Evolutionary conservation across 2,113 vertebrate genomes (phyloP), one percentile per base, ranked within the genome.

Genomic region (Caranx ignobilis): DNA sequence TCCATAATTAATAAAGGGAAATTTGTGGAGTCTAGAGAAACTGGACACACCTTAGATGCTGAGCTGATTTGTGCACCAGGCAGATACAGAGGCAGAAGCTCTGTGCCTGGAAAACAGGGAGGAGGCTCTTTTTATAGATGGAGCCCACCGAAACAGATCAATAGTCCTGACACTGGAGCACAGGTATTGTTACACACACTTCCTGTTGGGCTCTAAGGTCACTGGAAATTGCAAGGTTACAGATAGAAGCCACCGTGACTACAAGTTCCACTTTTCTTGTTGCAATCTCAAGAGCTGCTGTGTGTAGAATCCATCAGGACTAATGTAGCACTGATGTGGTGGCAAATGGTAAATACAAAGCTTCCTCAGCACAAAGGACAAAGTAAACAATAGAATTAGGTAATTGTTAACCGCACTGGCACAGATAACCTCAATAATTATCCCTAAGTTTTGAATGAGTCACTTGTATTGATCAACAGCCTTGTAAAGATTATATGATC

Each of bases 1-100:
- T 91, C 26, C 77, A 93, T 92, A 90, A 93, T 92, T 93, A 84
- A 94, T 91, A 61, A 85, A 71, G 74, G 74, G 65, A 43, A 55
- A 87, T 90, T 83, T 87, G 67, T 85, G 21, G 70, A 79, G 54
- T 62, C 19, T 52, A 19, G 71, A 73, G 79, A 84, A 88, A 91
- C 26, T 35, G 9, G 78, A 91, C 70, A 74, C 52, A 65, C 52
- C 37, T 41, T 43, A 50, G 78, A 70, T 48, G 71, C 11, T 65
- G 70, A 50, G 19, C 39, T 18, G 64, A 56, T 60, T 66, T 69
- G 59, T 41, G 41, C 7, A 48, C n/a, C 45, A 63, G 43, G 37
- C 19, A 4, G 72, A 75, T 26, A 60, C 71, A 56, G 21, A 35
- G 18, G 32, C 60, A 72, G 26, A 15, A 34, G 54, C 77, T 75